Evolutionary conservation across 1,140 invertebrate species (phyloP).

Genomic region (Bombus ignitus): DNA sequence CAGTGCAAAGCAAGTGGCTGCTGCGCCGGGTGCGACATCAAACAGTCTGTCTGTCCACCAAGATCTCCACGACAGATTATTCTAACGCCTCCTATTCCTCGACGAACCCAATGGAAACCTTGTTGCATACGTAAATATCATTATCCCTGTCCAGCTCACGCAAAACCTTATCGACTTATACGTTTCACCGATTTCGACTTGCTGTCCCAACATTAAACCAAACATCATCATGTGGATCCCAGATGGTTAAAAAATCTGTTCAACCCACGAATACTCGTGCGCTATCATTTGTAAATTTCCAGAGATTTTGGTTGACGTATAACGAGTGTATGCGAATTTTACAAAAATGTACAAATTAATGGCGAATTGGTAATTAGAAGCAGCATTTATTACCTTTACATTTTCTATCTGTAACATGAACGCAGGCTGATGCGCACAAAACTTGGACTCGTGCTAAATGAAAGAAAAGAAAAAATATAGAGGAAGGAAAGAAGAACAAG

Average conservation of each 20-base stretch:
- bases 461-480: neutral
- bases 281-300: neutral
- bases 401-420: neutral
- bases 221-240: neutral
- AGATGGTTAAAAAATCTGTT: neutral
- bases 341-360: neutral
- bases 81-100: constrained; percentile 62
- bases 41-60: constrained; percentile 51
- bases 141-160: constrained; percentile 66
- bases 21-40: neutral
- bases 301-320: neutral
- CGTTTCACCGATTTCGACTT: constrained; percentile 61
- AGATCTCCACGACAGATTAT: constrained; percentile 55
- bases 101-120: constrained; percentile 65
- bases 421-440: neutral
- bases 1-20: neutral
- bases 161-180: constrained; percentile 39
- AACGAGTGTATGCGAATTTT: neutral
- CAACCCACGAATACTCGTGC: neutral
- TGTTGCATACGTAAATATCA: constrained; percentile 71
- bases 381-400: neutral
- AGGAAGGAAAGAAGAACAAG: neutral
- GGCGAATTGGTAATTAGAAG: neutral
- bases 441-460: neutral
- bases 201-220: constrained; percentile 55